Evolutionary conservation across 2,797 vertebrate genomes (phyloP).

Genomic region (Jordanella pulchra): DNA sequence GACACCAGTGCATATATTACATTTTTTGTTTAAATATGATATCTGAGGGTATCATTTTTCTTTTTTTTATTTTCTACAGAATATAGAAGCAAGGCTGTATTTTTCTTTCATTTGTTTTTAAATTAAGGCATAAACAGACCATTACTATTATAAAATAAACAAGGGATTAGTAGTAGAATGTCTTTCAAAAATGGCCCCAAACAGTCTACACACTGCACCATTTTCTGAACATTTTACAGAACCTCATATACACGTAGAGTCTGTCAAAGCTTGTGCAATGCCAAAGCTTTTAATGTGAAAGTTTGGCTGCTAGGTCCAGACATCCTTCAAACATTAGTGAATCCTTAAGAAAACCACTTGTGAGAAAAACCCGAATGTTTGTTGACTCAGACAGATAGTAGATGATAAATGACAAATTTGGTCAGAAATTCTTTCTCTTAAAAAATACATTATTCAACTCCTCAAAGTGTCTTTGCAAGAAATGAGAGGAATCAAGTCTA

Average conservation of each 20-base stretch:
- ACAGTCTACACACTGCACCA: constrained; percentile 49
- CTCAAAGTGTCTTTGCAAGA: constrained; percentile 43
- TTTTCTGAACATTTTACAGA: constrained; percentile 58
- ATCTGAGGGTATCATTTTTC: constrained; percentile 10
- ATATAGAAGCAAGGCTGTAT: constrained; percentile 10
- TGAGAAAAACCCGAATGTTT: constrained; percentile 22
- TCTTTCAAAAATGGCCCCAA: constrained; percentile 36
- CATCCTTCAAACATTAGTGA: constrained; percentile 30
- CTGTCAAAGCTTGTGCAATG: constrained; percentile 39
- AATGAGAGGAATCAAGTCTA: constrained; percentile 49
- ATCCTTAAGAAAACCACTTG: constrained; percentile 27
- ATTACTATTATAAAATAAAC: constrained; percentile 36
- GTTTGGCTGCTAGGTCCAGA: constrained; percentile 47
- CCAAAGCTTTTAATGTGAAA: constrained; percentile 25
- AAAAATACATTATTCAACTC: constrained; percentile 40
- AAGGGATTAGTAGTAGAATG: constrained; percentile 15
- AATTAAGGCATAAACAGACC: constrained; percentile 32
- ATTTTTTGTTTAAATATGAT: constrained; percentile 27
- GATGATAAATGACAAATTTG: constrained; percentile 42
- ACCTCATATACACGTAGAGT: constrained; percentile 71
- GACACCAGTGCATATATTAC: constrained; percentile 22
- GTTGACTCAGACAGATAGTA: constrained; percentile 19
- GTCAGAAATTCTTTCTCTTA: constrained; percentile 45
- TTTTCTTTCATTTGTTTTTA: not conserved
- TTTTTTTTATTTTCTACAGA: constrained; percentile 8